Evolutionary conservation across 1,140 invertebrate species (phyloP).

Genomic region (Helicoverpa armigera): DNA sequence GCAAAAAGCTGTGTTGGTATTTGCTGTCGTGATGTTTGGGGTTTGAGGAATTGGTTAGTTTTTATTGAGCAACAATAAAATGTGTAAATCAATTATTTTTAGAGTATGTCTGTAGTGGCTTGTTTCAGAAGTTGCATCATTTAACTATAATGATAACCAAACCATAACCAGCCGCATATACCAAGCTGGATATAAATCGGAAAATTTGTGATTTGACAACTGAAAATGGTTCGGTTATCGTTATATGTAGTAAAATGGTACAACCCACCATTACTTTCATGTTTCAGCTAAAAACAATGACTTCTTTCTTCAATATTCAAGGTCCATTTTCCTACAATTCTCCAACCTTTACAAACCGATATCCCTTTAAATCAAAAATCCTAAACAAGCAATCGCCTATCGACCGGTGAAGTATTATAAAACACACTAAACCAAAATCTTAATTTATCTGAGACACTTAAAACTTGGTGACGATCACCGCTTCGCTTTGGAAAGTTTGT

Average conservation of each 20-base stretch:
- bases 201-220: no score
- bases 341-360: neutral
- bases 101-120: no score
- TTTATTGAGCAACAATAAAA: no score
- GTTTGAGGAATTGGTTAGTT: neutral
- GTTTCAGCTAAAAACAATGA: neutral
- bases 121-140: no score
- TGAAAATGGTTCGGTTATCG: no score
- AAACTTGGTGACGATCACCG: conserved; percentile 50
- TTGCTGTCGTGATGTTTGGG: neutral
- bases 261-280: no score
- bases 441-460: conserved; percentile 62
- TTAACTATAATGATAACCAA: no score
- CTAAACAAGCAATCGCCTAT: conserved; percentile 40
- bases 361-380: neutral
- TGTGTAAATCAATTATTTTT: no score
- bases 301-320: neutral
- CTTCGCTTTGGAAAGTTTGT: conserved; percentile 49
- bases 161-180: no score
- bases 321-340: neutral
- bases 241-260: no score
- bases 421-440: conserved; percentile 52
- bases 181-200: no score
- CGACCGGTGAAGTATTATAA: conserved; percentile 45
- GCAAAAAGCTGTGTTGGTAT: conserved; percentile 41